Base-by-base conservation (phyloP, 2,113 vertebrate genomes). In the Brienomyrus longianalis region DNA sequence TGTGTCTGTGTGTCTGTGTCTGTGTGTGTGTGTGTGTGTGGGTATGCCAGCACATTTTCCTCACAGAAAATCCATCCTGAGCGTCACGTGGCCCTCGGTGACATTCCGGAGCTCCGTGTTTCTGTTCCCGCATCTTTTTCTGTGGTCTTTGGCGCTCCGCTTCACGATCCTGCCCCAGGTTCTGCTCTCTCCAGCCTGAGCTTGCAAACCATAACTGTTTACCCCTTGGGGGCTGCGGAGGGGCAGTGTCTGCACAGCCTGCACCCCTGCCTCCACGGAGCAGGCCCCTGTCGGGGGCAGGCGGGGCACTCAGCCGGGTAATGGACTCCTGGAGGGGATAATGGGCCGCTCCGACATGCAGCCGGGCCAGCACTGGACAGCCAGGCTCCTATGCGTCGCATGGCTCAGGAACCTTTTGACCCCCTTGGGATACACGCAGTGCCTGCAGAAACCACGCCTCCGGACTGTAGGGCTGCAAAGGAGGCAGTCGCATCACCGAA, bases 311-410 rank as follows among this genome's bases (percentile, higher is more conserved):
- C 85, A 90, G 89, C 90, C 66, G 39, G 92, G 93, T 93, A 92
- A 94, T 93, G 91, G 93, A 92, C 92, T 95, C 92, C 83, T 51
- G 93, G 87, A 92, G 90, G 92, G 77, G 90, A 93, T 93, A 92
- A 90, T 80, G 56, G 91, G 91, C 91, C 90, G 90, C 91, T 94
- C 92, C 92, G 90, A 93, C 91, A 90, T 10, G 90, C 92, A 5
- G 70, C 43, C 83, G 43, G 90, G 90, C 89, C 83, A 19, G 54
- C 90, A 83, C 23, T 4, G 10, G 45, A 5, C 23, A 51, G 45
- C 23, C n/a, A 11, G n/a, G 83, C 43, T 50, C n/a, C 48, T 17
- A 23, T 2, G 6, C 47, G 43, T 15, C 43, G 47, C 7, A 21
- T 39, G 21, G 83, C 43, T n/a, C 83, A 5, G 43, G 45, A 21